Evolutionary conservation across 2,888 invertebrate genomes (phyloP), one percentile per base, ranked within the genome.

Genomic region (Lithophane socia): DNA sequence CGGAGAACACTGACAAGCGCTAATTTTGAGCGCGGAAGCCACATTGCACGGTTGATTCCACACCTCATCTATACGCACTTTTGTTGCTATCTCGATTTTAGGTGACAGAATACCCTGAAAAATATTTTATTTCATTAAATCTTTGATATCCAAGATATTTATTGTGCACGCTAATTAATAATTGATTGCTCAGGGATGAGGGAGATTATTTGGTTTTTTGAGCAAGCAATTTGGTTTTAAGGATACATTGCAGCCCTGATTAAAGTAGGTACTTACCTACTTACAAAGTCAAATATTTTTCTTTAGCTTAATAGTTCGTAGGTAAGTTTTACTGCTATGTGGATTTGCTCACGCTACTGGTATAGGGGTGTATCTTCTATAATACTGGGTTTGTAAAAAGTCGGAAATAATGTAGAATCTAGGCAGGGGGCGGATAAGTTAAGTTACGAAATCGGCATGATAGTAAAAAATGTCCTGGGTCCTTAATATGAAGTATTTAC

Each of bases 71-170:
- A 98, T 97, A 0, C 97, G 97, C 3, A 98, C 97, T 90, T 97
- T 97, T 0, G 98, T 98, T 7, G 97, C 97, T 75, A 98, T 95
- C 93, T 98, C 98, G 77, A 98, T 97, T 95, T 98, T 98, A 0
- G 98, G 98, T 3, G 98, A 97, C 66, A 98, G 94, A 64, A 98
- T 98, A 68, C 98, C 98, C 98, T 98, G 88, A 16, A 92, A 90
- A 87, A 60, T 12, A 69, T 12, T 8, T 9, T 18, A 18, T 42
- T 21, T 29, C 4, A 67, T 42, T 0, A 52, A 44, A 52, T 52
- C 3, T 73, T 64, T 44, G 3, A 56, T 12, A n/a, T 24, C 12
- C 2, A 5, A 56, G 24, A 56, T n/a, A 56, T 58, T 56, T 18
- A n/a, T 29, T 67, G 29, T 60, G 60, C 49, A 24, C 18, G 7